These are phyloP conservation scores for Petrophora chlorosata DNA, from an alignment of 2,888 invertebrate genomes.

Conservation along the genomic window DNA sequence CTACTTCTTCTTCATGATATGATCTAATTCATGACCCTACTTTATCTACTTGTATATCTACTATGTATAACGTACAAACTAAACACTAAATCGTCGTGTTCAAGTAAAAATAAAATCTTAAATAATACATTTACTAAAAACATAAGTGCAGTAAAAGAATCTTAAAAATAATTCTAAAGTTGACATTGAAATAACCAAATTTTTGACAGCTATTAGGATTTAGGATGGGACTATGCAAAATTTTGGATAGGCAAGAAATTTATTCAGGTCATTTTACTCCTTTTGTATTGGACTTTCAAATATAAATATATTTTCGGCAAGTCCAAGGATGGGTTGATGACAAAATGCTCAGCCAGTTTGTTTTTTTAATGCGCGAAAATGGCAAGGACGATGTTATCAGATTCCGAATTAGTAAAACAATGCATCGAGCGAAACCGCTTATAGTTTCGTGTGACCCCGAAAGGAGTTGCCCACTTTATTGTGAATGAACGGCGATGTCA, in stretches of 20 bases:
- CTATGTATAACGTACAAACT: too few relatives aligned
- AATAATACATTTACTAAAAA: not conserved
- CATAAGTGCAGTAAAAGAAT: not conserved
- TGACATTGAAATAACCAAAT: not conserved
- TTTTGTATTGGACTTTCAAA: not conserved
- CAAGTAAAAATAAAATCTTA: too few relatives aligned
- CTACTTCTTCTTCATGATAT: too few relatives aligned
- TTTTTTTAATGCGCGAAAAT: slow-evolving; percentile 13
- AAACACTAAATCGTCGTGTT: too few relatives aligned
- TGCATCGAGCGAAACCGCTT: slow-evolving; percentile 56
- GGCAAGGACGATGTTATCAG: slow-evolving; percentile 21
- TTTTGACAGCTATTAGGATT: not conserved
- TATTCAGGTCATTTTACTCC: not conserved
- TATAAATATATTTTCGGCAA: not conserved
- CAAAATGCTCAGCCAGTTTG: slow-evolving; percentile 1
- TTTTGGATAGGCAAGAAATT: not conserved
- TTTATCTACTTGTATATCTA: too few relatives aligned
- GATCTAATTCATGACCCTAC: too few relatives aligned
- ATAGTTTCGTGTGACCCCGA: slow-evolving; percentile 68
- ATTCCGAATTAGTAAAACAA: slow-evolving; percentile 22
- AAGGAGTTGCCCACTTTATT: slow-evolving; percentile 70
- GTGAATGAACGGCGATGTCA: slow-evolving; percentile 78
- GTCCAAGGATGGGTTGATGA: slow-evolving; percentile 2
- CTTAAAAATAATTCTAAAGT: not conserved
- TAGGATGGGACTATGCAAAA: slow-evolving; percentile 11